These are phyloP conservation scores for Xanthia icteritia DNA, from an alignment of 2,888 invertebrate genomes.

Conservation along the genomic window DNA sequence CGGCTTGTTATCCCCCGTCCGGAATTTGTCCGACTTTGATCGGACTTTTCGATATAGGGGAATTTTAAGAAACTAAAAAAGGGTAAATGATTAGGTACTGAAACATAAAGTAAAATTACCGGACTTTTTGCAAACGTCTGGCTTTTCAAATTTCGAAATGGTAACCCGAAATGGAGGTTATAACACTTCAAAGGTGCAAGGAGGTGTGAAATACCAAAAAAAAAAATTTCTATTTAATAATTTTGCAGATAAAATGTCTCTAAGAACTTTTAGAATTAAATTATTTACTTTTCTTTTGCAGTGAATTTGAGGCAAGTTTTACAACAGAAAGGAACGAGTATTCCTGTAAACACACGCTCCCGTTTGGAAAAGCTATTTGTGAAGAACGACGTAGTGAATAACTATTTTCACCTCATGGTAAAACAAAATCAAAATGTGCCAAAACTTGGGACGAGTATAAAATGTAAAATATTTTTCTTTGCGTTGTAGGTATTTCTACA, in stretches of 20 bases:
- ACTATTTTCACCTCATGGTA: slow-evolving; percentile 44
- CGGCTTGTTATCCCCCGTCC: background rate
- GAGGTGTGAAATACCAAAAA: background rate
- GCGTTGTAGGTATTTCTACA: background rate
- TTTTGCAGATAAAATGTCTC: background rate
- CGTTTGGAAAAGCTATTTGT: slow-evolving; percentile 47
- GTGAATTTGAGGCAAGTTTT: slow-evolving; percentile 71
- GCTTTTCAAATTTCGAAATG: background rate
- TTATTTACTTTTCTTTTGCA: slow-evolving; percentile 60
- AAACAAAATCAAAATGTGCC: background rate
- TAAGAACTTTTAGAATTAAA: background rate
- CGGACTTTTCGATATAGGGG: background rate
- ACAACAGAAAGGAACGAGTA: background rate
- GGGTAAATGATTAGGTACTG: background rate
- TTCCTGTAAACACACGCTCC: background rate
- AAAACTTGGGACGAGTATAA: background rate
- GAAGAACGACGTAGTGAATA: slow-evolving; percentile 32
- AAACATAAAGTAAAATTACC: background rate
- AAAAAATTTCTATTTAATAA: background rate
- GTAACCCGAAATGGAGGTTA: background rate
- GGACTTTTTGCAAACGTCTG: background rate
- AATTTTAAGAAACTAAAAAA: background rate
- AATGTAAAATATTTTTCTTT: slow-evolving; percentile 21
- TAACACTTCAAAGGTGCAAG: background rate
- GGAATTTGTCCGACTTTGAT: background rate